Percentiles rank a stretch among this genome's conserved stretches.
Evolutionary conservation across 2,888 invertebrate genomes (phyloP).

Genomic region (Criorhina ranunculi): DNA sequence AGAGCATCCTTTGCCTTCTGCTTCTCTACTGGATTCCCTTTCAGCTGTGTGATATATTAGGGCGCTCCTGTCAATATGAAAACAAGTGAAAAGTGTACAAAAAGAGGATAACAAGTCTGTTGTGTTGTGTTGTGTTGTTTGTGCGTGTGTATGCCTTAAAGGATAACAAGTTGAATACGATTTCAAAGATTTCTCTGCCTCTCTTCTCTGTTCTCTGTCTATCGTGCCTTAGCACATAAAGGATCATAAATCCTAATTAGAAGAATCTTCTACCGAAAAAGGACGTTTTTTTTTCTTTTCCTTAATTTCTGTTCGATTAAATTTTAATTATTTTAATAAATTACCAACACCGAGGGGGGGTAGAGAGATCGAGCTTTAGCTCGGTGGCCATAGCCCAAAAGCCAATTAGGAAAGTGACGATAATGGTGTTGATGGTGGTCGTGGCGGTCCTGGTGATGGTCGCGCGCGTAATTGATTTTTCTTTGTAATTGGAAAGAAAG

Average conservation of each 20-base stretch:
- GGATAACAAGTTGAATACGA: slow-evolving; percentile 74
- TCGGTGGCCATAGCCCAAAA: slow-evolving; percentile 22
- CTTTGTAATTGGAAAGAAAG: slow-evolving; percentile 60
- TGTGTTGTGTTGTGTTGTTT: slow-evolving; percentile 30
- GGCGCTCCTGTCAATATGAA: slow-evolving; percentile 73
- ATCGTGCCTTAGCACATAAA: slow-evolving; percentile 25
- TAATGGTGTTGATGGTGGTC: slow-evolving; percentile 58
- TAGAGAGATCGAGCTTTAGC: background rate
- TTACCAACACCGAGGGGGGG: slow-evolving; percentile 31
- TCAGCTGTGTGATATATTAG: slow-evolving; percentile 67
- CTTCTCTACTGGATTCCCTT: slow-evolving; percentile 9
- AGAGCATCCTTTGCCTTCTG: slow-evolving; percentile 65
- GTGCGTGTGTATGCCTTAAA: slow-evolving; percentile 26
- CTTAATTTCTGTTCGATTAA: slow-evolving; percentile 62
- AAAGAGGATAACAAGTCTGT: slow-evolving; percentile 49
- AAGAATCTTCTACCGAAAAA: slow-evolving; percentile 12
- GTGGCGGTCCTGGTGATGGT: slow-evolving; percentile 45
- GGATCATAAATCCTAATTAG: slow-evolving; percentile 70
- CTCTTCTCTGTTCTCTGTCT: slow-evolving; percentile 20
- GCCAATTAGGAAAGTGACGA: slow-evolving; percentile 63
- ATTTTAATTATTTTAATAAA: slow-evolving; percentile 74
- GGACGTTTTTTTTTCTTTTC: slow-evolving; percentile 20
- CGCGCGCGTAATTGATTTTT: slow-evolving; percentile 69
- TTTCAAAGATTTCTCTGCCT: slow-evolving; percentile 47
- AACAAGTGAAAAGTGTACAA: slow-evolving; percentile 66